Base-by-base conservation (phyloP, 2,797 vertebrate genomes). In the Thripadectes ignobilis region DNA sequence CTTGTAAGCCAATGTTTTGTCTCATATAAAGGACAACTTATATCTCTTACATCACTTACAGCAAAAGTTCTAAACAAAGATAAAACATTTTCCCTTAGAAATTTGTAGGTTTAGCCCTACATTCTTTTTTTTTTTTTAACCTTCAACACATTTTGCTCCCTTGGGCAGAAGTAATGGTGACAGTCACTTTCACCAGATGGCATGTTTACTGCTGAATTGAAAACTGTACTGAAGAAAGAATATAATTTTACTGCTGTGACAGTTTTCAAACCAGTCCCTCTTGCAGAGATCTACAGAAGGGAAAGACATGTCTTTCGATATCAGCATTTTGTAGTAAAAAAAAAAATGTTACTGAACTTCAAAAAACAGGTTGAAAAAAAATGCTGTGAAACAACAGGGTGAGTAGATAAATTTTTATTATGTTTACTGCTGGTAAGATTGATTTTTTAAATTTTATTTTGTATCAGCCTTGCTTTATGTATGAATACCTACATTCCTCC, bases 121-220 rank as follows among this genome's bases (percentile, higher is more conserved):
- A 45, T 45, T 41, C 41, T 41, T 17, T 41, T 41, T 41, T 20
- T 41, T 20, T 4, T 66, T 66, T 75, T 51, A 46, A 88, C 27
- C 24, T 65, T 26, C 41, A 86, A 83, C 34, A 71, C 8, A 57
- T 88, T 85, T 89, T 87, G 4, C 12, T 96, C 62, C 32, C 72
- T 73, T 93, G 63, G 75, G 87, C 46, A 90, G 16, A 62, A 69
- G 62, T 69, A 91, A 95, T 48, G 96, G 83, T 61, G 48, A 94
- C 78, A 91, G 36, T 72, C 85, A 80, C 21, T 91, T 96, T 95
- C 62, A 93, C 34, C 83, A 95, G 49, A 87, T 91, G 68, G 48
- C 23, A 93, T 54, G 26, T 52, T 85, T 93, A 76, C 66, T 78
- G 80, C 11, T 48, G 34, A 93, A 92, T 88, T 73, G 92, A 75